These are phyloP conservation scores for Coreoperca whiteheadi DNA, from an alignment of 2,113 vertebrate genomes.

Conservation along the genomic window DNA sequence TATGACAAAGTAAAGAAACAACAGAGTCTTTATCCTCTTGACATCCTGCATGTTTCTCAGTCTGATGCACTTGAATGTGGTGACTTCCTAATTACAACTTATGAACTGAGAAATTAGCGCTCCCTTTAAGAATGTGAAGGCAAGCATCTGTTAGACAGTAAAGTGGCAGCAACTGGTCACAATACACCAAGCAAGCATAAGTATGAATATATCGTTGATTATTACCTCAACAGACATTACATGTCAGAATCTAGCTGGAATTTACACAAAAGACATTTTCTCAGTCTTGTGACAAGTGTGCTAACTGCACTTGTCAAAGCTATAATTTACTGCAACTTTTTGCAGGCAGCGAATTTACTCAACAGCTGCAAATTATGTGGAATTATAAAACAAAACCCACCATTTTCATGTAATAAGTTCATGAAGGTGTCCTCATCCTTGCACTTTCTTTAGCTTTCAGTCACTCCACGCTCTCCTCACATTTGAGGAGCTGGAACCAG, in stretches of 20 bases:
- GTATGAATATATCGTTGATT: neutral
- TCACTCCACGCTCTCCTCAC: neutral
- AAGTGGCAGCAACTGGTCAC: neutral
- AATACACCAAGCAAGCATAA: neutral
- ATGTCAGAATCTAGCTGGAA: neutral
- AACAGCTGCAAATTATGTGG: neutral
- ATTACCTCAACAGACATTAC: neutral
- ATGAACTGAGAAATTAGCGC: neutral
- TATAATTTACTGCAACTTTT: neutral
- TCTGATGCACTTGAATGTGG: neutral
- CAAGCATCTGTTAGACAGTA: neutral
- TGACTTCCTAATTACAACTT: constrained; percentile 15
- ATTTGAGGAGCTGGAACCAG: neutral
- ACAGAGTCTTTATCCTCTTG: neutral
- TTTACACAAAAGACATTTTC: neutral
- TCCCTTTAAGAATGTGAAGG: neutral
- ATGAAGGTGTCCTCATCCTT: neutral
- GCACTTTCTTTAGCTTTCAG: neutral
- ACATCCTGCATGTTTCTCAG: neutral
- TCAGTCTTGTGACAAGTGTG: neutral
- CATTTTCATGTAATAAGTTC: neutral
- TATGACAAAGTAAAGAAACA: constrained; percentile 8
- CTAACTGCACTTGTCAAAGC: neutral
- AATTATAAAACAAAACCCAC: neutral
- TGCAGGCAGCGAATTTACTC: neutral